Conservation (phyloP, 2,888 invertebrate genomes). For the Lycocerus yunnanus region DNA sequence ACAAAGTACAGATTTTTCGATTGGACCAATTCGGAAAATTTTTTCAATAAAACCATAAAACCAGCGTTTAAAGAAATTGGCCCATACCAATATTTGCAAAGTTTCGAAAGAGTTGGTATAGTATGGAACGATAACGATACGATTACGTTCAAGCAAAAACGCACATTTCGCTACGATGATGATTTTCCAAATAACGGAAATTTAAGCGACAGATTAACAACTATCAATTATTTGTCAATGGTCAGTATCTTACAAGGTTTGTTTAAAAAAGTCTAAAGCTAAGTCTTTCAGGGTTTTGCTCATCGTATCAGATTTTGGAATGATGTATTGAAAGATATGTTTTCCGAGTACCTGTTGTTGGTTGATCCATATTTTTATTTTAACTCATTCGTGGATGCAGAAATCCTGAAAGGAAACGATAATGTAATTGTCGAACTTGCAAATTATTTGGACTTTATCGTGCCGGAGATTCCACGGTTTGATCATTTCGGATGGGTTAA, state of each 20-base stretch:
- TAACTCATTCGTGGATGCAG: conserved; percentile 67
- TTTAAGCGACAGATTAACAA: conserved; percentile 71
- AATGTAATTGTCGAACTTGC: conserved; percentile 74
- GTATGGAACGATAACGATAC: conserved; percentile 75
- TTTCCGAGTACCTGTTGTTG: neutral
- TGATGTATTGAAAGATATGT: conserved; percentile 56
- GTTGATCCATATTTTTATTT: conserved; percentile 63
- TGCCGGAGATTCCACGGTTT: conserved; percentile 57
- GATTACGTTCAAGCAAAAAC: conserved; percentile 70
- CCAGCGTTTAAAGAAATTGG: conserved; percentile 63
- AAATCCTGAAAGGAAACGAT: conserved; percentile 80
- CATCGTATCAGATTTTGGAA: conserved; percentile 65
- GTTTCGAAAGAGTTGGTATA: conserved; percentile 72
- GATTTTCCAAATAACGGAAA: conserved; percentile 66
- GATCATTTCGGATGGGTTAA: conserved; percentile 90
- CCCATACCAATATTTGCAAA: conserved; percentile 69
- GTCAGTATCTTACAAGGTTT: conserved; percentile 60
- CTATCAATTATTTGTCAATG: conserved; percentile 76
- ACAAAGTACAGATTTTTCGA: conserved; percentile 61
- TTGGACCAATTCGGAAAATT: conserved; percentile 77
- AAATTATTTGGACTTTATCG: conserved; percentile 61
- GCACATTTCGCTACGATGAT: conserved; percentile 72
- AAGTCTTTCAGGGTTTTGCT: conserved; percentile 61
- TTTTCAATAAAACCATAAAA: conserved; percentile 60
- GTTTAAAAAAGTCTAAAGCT: neutral